Conservation (phyloP, 2,797 vertebrate species). For the Emydoidea blandingii region DNA sequence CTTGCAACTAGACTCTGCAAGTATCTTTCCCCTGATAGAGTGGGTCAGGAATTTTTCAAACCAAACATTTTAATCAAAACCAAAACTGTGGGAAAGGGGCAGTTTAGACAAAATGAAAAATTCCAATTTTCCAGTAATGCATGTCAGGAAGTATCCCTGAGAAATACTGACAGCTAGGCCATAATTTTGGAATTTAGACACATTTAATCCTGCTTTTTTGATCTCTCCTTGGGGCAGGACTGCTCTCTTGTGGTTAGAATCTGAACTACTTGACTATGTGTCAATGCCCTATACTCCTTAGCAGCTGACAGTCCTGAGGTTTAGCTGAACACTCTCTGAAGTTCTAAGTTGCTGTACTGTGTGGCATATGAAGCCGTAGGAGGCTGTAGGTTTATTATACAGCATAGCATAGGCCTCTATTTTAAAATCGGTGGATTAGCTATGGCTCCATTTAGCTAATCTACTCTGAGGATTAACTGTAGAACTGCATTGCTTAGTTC, state of each 20-base stretch:
- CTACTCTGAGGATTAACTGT: slow-evolving; percentile 4
- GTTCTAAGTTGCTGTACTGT: background rate
- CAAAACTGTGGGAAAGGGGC: background rate
- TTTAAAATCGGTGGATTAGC: slow-evolving; percentile 7
- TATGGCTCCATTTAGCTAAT: background rate
- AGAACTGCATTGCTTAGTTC: background rate
- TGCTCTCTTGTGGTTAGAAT: background rate
- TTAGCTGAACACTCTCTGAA: background rate
- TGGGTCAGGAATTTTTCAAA: background rate
- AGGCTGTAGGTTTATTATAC: background rate
- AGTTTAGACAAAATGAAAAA: background rate
- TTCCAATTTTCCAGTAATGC: too few relatives aligned
- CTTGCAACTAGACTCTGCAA: background rate
- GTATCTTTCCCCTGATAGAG: background rate
- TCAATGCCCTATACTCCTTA: background rate
- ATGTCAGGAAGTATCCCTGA: background rate
- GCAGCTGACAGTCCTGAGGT: background rate
- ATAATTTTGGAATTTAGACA: fast-evolving
- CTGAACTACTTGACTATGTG: background rate
- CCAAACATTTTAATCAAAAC: background rate
- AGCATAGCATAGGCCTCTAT: background rate
- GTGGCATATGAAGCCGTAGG: background rate
- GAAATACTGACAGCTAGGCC: background rate
- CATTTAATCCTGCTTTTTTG: background rate
- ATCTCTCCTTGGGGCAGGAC: fast-evolving